Percentiles rank a stretch among this genome's conserved stretches.
Evolutionary conservation across 2,888 invertebrate species (phyloP).

Genomic region (Chesias legatella): DNA sequence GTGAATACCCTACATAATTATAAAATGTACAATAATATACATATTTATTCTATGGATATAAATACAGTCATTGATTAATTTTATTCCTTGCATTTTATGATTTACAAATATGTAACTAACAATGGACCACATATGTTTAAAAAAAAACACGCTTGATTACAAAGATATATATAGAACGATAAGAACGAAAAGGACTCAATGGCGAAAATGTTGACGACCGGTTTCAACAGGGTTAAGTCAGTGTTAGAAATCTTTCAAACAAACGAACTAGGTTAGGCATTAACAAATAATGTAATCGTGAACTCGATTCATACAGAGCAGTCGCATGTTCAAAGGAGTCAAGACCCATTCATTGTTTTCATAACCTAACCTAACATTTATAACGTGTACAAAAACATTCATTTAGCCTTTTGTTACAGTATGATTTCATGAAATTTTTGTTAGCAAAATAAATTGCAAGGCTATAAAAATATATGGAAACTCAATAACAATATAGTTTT

Average conservation of each 20-base stretch:
- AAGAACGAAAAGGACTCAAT: constrained; percentile 9
- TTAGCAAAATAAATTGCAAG: not conserved
- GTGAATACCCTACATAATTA: too few relatives aligned
- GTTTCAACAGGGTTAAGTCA: constrained; percentile 30
- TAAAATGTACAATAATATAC: too few relatives aligned
- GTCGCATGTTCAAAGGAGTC: constrained; percentile 17
- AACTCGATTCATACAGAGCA: constrained; percentile 38
- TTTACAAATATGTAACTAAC: too few relatives aligned
- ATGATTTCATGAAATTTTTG: too few relatives aligned
- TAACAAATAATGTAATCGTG: constrained; percentile 37
- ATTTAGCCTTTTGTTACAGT: not conserved
- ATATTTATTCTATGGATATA: too few relatives aligned
- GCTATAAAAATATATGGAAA: not conserved
- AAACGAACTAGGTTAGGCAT: constrained; percentile 42
- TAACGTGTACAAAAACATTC: too few relatives aligned
- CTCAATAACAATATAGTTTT: too few relatives aligned
- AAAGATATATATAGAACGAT: not conserved
- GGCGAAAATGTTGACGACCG: constrained; percentile 20
- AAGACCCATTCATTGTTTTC: constrained; percentile 10
- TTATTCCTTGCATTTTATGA: too few relatives aligned
- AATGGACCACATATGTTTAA: too few relatives aligned
- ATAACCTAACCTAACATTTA: not conserved
- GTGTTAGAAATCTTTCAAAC: constrained; percentile 32
- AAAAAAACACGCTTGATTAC: too few relatives aligned
- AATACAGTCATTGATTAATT: too few relatives aligned